Evolutionary conservation across 2,888 invertebrate species (phyloP), one percentile per base, ranked within the genome.

Genomic region (Poecilobothrus nobilitatus): DNA sequence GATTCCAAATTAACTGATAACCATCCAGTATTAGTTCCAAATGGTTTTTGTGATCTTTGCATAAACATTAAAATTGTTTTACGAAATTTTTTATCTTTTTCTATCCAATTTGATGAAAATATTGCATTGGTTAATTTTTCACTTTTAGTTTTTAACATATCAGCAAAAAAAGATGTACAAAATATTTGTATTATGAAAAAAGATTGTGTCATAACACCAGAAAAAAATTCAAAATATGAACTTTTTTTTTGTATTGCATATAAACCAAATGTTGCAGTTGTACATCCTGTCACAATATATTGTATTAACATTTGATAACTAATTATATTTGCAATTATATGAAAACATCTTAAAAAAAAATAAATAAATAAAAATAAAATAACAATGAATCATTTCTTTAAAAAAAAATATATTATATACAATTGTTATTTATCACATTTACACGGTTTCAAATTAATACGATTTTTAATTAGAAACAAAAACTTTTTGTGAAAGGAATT

Each of bases 31-130:
- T 73, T 61, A n/a, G 75, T 71, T 0, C 69, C 69, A 12, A 70
- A 73, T 4, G 61, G 66, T 22, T 71, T 72, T 67, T 76, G 76
- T 0, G 75, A 73, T 66, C 75, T 74, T 67, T 75, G 75, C 76
- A 76, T 76, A 41, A 76, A 75, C 66, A 76, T 75, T 2, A 76
- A 75, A 12, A 76, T 63, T 7, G 73, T 73, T 67, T 72, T 73
- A 0, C 74, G 74, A 67, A 76, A 76, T 64, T 69, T 69, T 1
- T 53, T 63, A 67, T 73, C 67, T 68, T 76, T 75, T 20, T 75
- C 74, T 64, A 74, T 70, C 76, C 76, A 76, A 64, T 74, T 74
- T 63, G 74, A 75, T 1, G 71, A 73, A 68, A 74, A 76, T 69
- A 76, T 71, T 8, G 75, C 74, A 1, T 71, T 74, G 0, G 74